phyloP scores from a whole-genome alignment of 2,113 vertebrate species.

The Tyto alba region DNA sequence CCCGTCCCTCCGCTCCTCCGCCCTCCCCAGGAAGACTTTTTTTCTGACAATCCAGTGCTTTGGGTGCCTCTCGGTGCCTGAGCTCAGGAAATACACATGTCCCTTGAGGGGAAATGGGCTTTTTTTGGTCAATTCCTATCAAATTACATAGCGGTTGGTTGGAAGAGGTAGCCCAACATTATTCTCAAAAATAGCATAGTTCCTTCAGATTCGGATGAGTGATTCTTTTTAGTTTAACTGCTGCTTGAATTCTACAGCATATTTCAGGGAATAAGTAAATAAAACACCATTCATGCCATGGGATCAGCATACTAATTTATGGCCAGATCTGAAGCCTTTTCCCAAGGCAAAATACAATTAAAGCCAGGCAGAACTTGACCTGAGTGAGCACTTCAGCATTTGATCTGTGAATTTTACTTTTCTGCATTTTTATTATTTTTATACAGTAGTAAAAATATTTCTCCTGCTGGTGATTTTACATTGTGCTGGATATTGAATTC shows the following conservation, averaged over 20 bases:
- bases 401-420: conserved; percentile 44
- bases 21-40: background rate
- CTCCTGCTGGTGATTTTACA: conserved; percentile 27
- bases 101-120: background rate
- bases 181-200: background rate
- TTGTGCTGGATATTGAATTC: conserved; percentile 23
- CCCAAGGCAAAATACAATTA: conserved; percentile 58
- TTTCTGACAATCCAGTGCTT: background rate
- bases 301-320: conserved; percentile 35
- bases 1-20: fast-evolving
- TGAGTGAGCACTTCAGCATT: conserved; percentile 19
- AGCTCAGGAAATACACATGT: background rate
- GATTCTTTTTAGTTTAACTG: background rate
- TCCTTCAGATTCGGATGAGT: background rate
- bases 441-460: background rate
- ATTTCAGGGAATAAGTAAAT: conserved; percentile 60
- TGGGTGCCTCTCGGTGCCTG: background rate
- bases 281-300: conserved; percentile 13
- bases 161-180: background rate
- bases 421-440: conserved; percentile 37
- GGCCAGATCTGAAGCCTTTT: conserved; percentile 49
- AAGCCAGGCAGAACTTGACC: conserved; percentile 44
- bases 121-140: background rate
- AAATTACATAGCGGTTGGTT: background rate
- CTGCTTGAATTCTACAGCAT: conserved; percentile 2